A percentile compares a stretch with the other conserved stretches of the same genome.
Conservation (phyloP, 1,140 invertebrate species). For the Drosophila paulistorum region DNA sequence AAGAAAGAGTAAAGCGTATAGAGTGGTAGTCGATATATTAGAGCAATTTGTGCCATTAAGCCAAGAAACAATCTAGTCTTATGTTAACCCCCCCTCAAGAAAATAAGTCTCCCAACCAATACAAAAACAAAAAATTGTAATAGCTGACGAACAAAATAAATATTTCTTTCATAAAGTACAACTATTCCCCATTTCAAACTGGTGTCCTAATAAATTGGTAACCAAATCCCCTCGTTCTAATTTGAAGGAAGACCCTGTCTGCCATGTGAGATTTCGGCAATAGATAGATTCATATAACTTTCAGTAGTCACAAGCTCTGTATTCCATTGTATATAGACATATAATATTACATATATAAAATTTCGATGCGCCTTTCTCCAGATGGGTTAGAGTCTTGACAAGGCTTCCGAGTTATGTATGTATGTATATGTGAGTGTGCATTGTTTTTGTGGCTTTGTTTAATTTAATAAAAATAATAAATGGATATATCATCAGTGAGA, state of each 20-base stretch:
- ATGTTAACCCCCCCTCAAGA: slow-evolving; percentile 32
- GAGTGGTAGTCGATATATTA: not conserved
- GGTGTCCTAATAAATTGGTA: not conserved
- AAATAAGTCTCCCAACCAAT: slow-evolving; percentile 6
- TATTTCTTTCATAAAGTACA: slow-evolving; percentile 3
- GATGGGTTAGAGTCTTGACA: not conserved
- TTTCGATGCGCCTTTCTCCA: not conserved
- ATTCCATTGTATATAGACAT: not conserved
- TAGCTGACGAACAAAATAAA: slow-evolving; percentile 9
- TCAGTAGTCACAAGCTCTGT: not conserved
- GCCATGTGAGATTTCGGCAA: no score
- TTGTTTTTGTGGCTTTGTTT: slow-evolving; percentile 48
- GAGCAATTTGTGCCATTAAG: slow-evolving; percentile 5
- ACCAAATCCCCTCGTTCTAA: not conserved
- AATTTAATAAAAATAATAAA: slow-evolving; percentile 72
- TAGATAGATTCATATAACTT: not conserved
- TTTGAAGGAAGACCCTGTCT: not conserved
- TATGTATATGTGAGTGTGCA: slow-evolving; percentile 18
- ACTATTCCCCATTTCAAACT: no score
- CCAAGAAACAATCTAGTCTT: slow-evolving; percentile 50
- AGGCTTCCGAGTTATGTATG: slow-evolving; percentile 15
- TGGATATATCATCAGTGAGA: slow-evolving; percentile 45
- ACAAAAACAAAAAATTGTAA: not conserved
- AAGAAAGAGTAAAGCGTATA: slow-evolving; percentile 83
- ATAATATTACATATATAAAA: not conserved